Conservation (phyloP, 2,113 vertebrate genomes). For the Cryptomyrus ogoouensis region DNA sequence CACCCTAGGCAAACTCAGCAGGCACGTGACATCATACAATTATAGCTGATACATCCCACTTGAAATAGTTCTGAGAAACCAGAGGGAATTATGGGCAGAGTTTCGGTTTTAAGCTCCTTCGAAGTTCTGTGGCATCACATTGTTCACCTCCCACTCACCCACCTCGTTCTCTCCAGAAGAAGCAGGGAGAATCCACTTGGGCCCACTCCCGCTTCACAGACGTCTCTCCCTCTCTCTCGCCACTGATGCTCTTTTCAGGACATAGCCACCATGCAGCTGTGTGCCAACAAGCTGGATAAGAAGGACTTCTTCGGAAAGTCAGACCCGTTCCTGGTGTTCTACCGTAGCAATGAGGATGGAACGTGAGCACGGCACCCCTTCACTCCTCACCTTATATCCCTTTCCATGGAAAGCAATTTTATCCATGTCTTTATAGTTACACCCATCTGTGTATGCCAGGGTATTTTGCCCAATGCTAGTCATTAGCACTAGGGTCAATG, state of each 20-base stretch:
- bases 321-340: constrained; percentile 95
- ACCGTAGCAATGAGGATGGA: constrained; percentile 95
- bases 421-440: neutral
- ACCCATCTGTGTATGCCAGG: neutral
- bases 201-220: neutral
- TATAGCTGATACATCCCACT: neutral
- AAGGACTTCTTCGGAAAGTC: constrained; percentile 99
- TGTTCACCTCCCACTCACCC: neutral
- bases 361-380: constrained; percentile 70
- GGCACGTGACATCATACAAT: neutral
- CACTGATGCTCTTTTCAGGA: constrained; percentile 61
- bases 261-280: constrained; percentile 93
- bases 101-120: neutral
- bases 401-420: neutral
- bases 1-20: neutral
- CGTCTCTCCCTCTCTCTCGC: neutral
- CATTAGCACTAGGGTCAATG: neutral
- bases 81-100: neutral
- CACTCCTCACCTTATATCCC: neutral
- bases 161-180: neutral
- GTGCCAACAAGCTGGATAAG: constrained; percentile 97
- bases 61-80: neutral
- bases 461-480: neutral
- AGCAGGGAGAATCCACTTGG: neutral
- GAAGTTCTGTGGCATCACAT: neutral